Conservation (phyloP, 2,113 vertebrate genomes). For the Pygoscelis adeliae region DNA sequence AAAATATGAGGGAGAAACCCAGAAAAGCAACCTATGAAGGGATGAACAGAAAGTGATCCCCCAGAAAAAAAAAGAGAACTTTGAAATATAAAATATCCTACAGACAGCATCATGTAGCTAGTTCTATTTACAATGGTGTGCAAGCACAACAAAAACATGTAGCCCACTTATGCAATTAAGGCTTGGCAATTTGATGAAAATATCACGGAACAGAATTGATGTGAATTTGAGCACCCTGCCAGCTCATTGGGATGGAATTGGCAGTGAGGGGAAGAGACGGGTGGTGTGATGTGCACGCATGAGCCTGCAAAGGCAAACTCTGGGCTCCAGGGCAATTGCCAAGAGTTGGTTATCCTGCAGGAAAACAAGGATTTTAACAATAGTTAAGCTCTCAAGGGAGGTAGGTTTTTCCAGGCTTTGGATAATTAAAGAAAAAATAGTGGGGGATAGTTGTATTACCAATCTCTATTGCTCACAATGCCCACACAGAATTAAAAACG, state of each 20-base stretch:
- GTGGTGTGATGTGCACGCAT: constrained; percentile 50
- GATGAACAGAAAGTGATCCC: neutral
- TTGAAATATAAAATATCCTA: constrained; percentile 25
- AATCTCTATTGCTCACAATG: neutral
- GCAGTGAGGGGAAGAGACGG: constrained; percentile 62
- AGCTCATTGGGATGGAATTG: constrained; percentile 65
- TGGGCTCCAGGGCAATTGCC: constrained; percentile 50
- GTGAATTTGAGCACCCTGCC: constrained; percentile 61
- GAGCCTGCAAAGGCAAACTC: constrained; percentile 61
- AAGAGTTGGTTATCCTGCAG: constrained; percentile 51
- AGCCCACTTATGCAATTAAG: constrained; percentile 65
- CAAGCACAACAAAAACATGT: constrained; percentile 27
- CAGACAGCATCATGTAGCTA: neutral
- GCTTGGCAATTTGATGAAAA: constrained; percentile 71
- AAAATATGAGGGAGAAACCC: neutral
- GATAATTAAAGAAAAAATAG: constrained; percentile 5
- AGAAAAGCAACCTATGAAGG: neutral
- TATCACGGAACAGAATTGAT: constrained; percentile 66
- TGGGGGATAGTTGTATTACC: neutral
- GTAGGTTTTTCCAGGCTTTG: neutral
- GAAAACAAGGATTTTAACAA: constrained; percentile 48
- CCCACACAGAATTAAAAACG: neutral
- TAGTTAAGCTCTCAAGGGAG: constrained; percentile 9
- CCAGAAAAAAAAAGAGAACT: neutral
- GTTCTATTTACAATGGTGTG: constrained; percentile 27